Evolutionary conservation across 1,140 invertebrate genomes (phyloP).

Genomic region (Trachymyrmex cornetzi): DNA sequence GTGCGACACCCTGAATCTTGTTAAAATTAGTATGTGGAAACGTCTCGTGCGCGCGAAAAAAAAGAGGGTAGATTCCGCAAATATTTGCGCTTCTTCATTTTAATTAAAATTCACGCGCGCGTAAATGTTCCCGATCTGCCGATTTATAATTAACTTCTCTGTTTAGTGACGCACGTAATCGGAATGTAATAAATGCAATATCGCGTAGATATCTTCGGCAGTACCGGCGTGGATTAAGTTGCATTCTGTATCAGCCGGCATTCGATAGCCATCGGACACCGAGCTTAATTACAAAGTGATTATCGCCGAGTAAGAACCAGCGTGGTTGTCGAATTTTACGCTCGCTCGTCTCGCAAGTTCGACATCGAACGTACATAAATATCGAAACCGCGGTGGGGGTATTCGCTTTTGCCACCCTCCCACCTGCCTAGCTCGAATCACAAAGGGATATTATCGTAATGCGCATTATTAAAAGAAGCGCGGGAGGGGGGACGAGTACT

Average conservation of each 20-base stretch:
- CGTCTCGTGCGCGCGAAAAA: constrained; percentile 21
- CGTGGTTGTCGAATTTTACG: constrained; percentile 24
- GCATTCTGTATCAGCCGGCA: neutral
- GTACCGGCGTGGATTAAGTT: constrained; percentile 29
- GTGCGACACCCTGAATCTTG: constrained; percentile 32
- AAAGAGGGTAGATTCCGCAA: constrained; percentile 38
- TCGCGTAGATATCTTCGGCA: constrained; percentile 42
- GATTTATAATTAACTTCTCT: constrained; percentile 69
- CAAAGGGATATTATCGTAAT: constrained; percentile 65
- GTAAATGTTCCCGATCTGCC: constrained; percentile 53
- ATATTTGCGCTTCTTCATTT: constrained; percentile 74
- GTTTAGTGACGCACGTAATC: constrained; percentile 66
- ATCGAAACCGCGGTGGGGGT: constrained; percentile 33
- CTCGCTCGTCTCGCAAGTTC: neutral
- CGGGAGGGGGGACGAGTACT: constrained; percentile 42
- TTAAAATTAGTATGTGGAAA: constrained; percentile 50
- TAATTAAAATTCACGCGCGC: constrained; percentile 70
- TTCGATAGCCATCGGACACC: neutral
- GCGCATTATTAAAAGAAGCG: constrained; percentile 61
- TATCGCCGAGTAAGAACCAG: constrained; percentile 19
- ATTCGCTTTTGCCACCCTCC: neutral
- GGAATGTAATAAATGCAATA: constrained; percentile 54
- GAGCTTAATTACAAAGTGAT: constrained; percentile 52
- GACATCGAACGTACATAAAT: constrained; percentile 47
- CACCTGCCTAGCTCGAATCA: constrained; percentile 11